These are phyloP conservation scores for Centropus unirufus DNA, from an alignment of 2,113 vertebrate species.

Conservation along the genomic window DNA sequence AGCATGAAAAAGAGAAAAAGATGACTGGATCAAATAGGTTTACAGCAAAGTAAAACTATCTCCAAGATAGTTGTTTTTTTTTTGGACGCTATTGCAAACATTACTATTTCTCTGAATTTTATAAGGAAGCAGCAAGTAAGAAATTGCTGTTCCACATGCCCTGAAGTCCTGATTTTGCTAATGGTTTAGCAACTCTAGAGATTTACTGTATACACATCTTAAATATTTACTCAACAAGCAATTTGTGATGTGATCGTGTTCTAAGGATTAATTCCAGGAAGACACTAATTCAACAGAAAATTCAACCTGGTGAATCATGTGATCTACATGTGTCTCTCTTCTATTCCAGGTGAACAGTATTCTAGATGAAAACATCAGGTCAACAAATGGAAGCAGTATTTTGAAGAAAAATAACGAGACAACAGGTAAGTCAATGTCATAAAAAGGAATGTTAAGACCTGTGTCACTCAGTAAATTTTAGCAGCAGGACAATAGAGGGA, in stretches of 20 bases:
- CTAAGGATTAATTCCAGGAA: not conserved
- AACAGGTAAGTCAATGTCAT: not conserved
- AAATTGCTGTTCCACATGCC: not conserved
- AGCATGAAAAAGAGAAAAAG: not conserved
- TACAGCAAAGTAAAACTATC: not conserved
- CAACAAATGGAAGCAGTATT: not conserved
- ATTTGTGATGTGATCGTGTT: not conserved
- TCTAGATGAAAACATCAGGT: not conserved
- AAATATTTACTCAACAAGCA: not conserved
- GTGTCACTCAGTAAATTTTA: constrained; percentile 25
- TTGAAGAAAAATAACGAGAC: not conserved
- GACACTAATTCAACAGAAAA: not conserved
- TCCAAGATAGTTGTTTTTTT: not conserved
- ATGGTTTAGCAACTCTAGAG: not conserved
- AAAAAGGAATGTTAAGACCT: not conserved
- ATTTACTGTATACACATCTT: not conserved
- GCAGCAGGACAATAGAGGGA: not conserved
- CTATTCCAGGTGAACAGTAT: not conserved
- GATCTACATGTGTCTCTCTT: not conserved
- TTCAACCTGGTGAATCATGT: not conserved
- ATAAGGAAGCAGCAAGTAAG: not conserved
- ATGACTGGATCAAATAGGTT: not conserved
- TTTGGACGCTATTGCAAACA: not conserved
- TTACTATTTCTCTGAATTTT: not conserved
- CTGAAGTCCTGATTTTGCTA: not conserved